These are phyloP conservation scores for Steinernema khuongi DNA, from an alignment of 1,140 invertebrate species.

Conservation along the genomic window DNA sequence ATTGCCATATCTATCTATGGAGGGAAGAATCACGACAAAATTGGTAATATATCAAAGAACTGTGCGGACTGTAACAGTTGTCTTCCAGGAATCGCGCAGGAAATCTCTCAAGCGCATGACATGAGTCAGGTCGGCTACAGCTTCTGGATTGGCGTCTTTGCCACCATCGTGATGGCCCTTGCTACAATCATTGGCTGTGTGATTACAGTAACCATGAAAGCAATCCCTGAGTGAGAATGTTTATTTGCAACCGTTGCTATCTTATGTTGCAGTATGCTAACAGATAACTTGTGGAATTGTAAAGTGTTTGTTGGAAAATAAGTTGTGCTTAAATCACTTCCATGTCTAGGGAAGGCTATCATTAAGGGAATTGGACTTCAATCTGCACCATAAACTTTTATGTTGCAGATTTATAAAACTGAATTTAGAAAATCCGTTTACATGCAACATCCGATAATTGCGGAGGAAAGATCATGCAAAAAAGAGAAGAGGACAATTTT, in stretches of 20 bases:
- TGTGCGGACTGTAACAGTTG: background rate
- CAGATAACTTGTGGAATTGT: background rate
- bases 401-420: too few species aligned
- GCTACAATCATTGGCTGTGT: background rate
- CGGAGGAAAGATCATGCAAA: too few species aligned
- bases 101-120: background rate
- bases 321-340: background rate
- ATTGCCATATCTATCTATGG: background rate
- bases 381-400: too few species aligned
- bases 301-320: background rate
- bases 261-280: background rate
- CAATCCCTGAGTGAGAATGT: background rate
- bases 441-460: too few species aligned
- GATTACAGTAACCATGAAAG: background rate
- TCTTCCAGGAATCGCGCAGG: background rate
- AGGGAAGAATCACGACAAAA: conserved; percentile 1
- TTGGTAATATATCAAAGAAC: background rate
- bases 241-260: background rate
- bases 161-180: background rate
- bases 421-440: too few species aligned
- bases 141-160: background rate
- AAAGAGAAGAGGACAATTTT: too few species aligned
- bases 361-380: too few species aligned
- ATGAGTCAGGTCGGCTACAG: background rate
- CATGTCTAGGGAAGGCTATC: too few species aligned